Conservation (phyloP, 2,888 invertebrate species). For the Anagyrus pseudococci region DNA sequence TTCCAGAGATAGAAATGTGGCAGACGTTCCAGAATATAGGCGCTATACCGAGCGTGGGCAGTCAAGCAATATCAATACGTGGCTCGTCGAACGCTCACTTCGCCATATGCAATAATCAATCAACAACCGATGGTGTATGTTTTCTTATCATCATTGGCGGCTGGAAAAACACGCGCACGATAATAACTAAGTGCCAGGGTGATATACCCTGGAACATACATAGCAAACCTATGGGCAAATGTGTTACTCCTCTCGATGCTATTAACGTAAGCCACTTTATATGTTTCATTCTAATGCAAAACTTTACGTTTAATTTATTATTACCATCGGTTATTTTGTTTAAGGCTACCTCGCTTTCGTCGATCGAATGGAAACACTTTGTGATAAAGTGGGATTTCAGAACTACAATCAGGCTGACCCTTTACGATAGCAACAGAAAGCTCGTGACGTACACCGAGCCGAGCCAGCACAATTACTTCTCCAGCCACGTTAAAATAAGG, state of each 20-base stretch:
- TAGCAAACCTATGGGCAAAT: background rate
- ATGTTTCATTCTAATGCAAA: background rate
- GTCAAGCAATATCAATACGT: constrained; percentile 44
- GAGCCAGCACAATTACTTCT: background rate
- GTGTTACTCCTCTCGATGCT: background rate
- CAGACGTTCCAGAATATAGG: background rate
- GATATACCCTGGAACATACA: constrained; percentile 35
- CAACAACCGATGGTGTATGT: constrained; percentile 43
- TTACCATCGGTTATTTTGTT: constrained; percentile 13
- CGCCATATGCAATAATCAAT: constrained; percentile 45
- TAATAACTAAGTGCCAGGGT: constrained; percentile 46
- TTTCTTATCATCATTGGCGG: constrained; percentile 53
- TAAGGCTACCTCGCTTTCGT: constrained; percentile 41
- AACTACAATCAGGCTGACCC: constrained; percentile 17
- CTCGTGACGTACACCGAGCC: constrained; percentile 4
- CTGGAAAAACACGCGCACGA: constrained; percentile 43
- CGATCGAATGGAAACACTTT: constrained; percentile 46
- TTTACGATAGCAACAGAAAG: constrained; percentile 38
- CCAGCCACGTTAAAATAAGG: background rate
- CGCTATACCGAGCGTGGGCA: background rate
- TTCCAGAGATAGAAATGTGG: constrained; percentile 2
- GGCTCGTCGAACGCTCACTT: constrained; percentile 46
- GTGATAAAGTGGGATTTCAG: constrained; percentile 41
- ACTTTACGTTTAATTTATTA: background rate
- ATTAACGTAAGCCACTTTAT: background rate